A percentile compares a stretch with the other conserved stretches of the same genome.
phyloP scores from a whole-genome alignment of 2,888 invertebrate species.

The Rotaria sp. region DNA sequence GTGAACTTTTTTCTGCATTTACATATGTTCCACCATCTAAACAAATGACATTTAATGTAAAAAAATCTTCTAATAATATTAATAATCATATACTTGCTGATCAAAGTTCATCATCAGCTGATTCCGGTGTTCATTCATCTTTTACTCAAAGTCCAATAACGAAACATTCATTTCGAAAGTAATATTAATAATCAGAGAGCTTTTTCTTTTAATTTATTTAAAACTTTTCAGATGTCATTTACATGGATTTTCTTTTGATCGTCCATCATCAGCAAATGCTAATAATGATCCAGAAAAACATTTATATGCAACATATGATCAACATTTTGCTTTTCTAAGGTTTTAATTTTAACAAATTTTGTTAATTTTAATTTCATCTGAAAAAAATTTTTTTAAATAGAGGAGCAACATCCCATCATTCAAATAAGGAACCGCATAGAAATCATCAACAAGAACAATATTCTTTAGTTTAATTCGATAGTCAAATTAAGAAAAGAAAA shows the following conservation, averaged over 20 bases:
- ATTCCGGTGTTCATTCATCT: slow-evolving; percentile 28
- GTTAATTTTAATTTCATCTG: too few species aligned
- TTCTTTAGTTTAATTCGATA: slow-evolving; percentile 11
- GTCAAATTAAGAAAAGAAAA: neutral
- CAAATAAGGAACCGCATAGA: neutral
- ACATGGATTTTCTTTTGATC: neutral
- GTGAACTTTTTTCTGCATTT: slow-evolving; percentile 28
- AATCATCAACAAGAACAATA: neutral
- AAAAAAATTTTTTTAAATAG: neutral
- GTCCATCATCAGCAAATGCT: neutral
- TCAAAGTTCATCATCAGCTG: slow-evolving; percentile 15
- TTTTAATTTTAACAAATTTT: neutral
- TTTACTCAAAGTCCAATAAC: slow-evolving; percentile 2
- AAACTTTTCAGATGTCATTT: neutral
- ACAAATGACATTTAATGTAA: neutral
- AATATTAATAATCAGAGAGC: neutral
- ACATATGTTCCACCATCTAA: neutral
- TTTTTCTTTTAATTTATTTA: too few species aligned
- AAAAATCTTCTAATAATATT: neutral
- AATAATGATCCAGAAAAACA: neutral
- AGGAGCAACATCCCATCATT: neutral
- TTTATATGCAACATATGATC: slow-evolving; percentile 11
- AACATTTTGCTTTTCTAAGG: slow-evolving; percentile 4
- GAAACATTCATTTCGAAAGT: slow-evolving; percentile 19
- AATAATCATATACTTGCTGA: neutral